Percentiles rank a stretch among this genome's conserved stretches.
phyloP scores from a whole-genome alignment of 2,113 vertebrate genomes.

The Vidua macroura region DNA sequence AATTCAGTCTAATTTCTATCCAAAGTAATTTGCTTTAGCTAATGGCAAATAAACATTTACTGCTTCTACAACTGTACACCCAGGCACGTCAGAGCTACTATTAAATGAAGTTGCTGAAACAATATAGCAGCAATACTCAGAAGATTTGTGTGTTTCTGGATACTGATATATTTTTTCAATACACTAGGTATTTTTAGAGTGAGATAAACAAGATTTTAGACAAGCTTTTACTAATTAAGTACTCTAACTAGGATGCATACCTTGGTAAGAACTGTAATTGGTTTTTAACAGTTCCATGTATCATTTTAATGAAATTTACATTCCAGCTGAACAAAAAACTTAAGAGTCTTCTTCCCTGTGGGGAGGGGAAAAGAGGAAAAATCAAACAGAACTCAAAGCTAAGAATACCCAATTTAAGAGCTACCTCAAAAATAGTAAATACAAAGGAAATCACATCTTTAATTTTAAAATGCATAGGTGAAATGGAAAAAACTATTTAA shows the following conservation, averaged over 20 bases:
- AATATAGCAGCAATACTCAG: not conserved
- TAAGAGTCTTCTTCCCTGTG: slow-evolving; percentile 91
- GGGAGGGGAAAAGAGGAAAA: not conserved
- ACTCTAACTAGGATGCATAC: slow-evolving; percentile 71
- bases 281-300: slow-evolving; percentile 94
- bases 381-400: not conserved
- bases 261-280: slow-evolving; percentile 86
- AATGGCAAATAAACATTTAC: not conserved
- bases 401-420: not conserved
- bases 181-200: not conserved
- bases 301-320: slow-evolving; percentile 85
- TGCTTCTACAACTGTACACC: not conserved
- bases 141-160: not conserved
- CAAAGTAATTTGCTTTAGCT: not conserved
- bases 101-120: not conserved
- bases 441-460: not conserved
- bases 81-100: not conserved
- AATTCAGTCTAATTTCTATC: not conserved
- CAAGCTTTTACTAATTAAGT: slow-evolving; percentile 10
- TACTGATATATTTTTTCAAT: not conserved
- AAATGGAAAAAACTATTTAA: not conserved
- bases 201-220: not conserved
- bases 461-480: not conserved
- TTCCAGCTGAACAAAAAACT: slow-evolving; percentile 93
- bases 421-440: not conserved